Base-by-base conservation (phyloP, 2,797 vertebrate species). In the Acestrorhynchus altus region DNA sequence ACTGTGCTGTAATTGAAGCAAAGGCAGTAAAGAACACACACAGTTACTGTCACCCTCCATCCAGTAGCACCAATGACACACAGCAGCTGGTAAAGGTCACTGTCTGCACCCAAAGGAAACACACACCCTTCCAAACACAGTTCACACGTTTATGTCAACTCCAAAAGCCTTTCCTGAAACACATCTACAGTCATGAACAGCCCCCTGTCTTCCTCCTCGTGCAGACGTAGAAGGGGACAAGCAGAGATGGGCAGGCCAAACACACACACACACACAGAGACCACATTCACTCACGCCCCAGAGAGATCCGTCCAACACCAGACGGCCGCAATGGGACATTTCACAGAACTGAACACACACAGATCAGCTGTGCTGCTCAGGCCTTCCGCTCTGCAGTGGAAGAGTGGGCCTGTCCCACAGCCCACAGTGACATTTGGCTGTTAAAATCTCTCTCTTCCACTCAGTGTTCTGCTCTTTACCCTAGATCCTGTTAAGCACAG, bases 31-130 rank as follows among this genome's bases (percentile, higher is more conserved):
- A 69, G 40, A 74, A 60, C 18, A 68, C 51, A 47, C 51, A 49
- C 65, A 74, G 52, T 59, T 40, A 71, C 39, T 42, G 70, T 56
- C 84, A 74, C 66, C 11, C 70, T 78, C 42, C 73, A 63, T 73
- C 22, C 47, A 13, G 18, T 66, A 68, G 54, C 60, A 24, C 61
- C 87, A 90, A 91, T 86, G 85, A 82, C 89, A 83, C 51, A 57
- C 83, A 86, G 90, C 91, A 93, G 91, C 89, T 93, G 91, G 88
- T 80, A 81, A 78, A 83, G 84, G 90, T 89, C 87, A 87, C 74
- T 57, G 82, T 82, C 75, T 56, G 80, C 83, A 56, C 10, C 24
- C 67, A 60, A 70, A 79, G 39, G 35, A 63, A 31, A 83, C 73
- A 68, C 42, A 22, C 54, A 28, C 56, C 49, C 59, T 46, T 18